These are phyloP conservation scores for Drosophila nr. fundita DNA, from an alignment of 2,888 invertebrate genomes.

Conservation along the genomic window DNA sequence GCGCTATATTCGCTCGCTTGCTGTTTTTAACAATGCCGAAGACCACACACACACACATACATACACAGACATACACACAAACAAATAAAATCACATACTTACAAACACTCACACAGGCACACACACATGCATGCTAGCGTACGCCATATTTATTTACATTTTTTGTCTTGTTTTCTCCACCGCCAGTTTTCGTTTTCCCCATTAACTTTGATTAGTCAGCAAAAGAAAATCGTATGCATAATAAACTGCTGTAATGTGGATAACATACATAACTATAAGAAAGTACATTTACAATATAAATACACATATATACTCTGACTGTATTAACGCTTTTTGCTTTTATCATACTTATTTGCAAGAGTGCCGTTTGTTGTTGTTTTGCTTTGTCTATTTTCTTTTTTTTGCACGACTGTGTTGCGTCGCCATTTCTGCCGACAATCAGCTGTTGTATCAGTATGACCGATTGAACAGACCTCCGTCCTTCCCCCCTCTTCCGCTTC, in stretches of 20 bases:
- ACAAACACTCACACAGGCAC: conserved; percentile 26
- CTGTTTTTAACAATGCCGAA: conserved; percentile 54
- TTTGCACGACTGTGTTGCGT: conserved; percentile 44
- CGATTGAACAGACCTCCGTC: conserved; percentile 35
- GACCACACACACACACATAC: conserved; percentile 26
- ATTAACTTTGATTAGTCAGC: conserved; percentile 67
- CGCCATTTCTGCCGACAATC: conserved; percentile 54
- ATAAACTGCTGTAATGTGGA: conserved; percentile 37
- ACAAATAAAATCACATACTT: conserved; percentile 27
- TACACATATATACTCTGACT: conserved; percentile 7
- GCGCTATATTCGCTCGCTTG: conserved; percentile 47
- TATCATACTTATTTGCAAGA: conserved; percentile 45
- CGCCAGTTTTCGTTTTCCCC: conserved; percentile 11
- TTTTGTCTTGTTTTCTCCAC: conserved; percentile 41
- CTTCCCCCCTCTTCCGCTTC: background rate
- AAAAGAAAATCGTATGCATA: conserved; percentile 52
- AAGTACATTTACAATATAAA: conserved; percentile 18
- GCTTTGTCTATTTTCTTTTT: conserved; percentile 22
- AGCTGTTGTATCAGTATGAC: conserved; percentile 71
- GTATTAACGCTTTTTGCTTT: conserved; percentile 20
- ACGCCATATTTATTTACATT: conserved; percentile 67
- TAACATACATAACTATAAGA: conserved; percentile 36
- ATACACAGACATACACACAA: conserved; percentile 21
- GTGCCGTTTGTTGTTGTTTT: conserved; percentile 37
- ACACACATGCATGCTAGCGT: conserved; percentile 41